Evolutionary conservation across 2,797 vertebrate species (phyloP).

Genomic region (Parauchenoglanis punctatus): DNA sequence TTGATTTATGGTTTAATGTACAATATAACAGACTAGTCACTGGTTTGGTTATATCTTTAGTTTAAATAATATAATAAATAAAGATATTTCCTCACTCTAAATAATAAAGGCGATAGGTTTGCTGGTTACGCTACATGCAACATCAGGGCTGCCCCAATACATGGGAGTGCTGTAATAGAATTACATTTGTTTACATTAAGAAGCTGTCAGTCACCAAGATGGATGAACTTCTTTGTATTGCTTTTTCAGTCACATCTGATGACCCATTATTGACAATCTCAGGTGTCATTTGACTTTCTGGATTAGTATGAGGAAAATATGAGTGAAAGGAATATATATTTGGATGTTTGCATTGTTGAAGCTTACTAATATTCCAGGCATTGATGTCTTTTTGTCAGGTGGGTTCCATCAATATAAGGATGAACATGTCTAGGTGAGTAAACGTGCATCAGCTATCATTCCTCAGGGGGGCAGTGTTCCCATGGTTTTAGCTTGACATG

Average conservation of each 20-base stretch:
- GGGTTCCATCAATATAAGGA: neutral
- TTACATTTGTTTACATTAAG: neutral
- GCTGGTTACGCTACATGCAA: neutral
- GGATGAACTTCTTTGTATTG: neutral
- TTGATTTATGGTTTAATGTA: too few species aligned
- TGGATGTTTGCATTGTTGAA: neutral
- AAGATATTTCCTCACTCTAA: neutral
- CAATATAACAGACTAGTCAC: too few species aligned
- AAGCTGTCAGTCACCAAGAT: neutral
- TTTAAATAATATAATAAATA: too few species aligned
- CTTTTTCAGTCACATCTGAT: neutral
- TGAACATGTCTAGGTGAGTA: neutral
- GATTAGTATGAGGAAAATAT: neutral
- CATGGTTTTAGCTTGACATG: slow-evolving; percentile 25
- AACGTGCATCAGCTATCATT: neutral
- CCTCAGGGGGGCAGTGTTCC: slow-evolving; percentile 50
- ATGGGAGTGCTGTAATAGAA: neutral
- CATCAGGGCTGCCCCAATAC: neutral
- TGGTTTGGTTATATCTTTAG: too few species aligned
- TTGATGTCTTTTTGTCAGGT: neutral
- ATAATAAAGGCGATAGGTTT: too few species aligned
- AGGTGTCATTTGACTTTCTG: neutral
- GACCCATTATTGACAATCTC: neutral
- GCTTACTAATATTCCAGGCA: neutral
- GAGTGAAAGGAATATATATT: neutral